Evolutionary conservation across 2,113 vertebrate species (phyloP).

Genomic region (Corythornis vintsioides): DNA sequence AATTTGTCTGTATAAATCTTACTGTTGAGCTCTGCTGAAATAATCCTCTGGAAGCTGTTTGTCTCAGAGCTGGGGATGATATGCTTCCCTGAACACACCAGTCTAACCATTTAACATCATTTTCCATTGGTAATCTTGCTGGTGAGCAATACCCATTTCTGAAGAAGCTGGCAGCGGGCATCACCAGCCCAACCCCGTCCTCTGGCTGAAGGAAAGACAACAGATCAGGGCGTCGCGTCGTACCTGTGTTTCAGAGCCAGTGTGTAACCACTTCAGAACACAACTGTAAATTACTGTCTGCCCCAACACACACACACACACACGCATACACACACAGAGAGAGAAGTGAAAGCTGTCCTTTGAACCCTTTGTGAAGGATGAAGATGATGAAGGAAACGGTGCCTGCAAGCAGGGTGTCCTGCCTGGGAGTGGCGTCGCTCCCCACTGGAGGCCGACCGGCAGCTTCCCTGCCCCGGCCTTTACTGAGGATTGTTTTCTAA

Average conservation of each 20-base stretch:
- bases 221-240: neutral
- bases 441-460: neutral
- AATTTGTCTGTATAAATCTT: neutral
- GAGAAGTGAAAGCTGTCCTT: constrained; percentile 44
- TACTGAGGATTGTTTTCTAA: constrained; percentile 56
- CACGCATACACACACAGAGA: neutral
- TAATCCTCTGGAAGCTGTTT: neutral
- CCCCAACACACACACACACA: neutral
- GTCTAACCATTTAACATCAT: fast-evolving
- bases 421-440: neutral
- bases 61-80: neutral
- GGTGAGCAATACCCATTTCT: neutral
- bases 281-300: neutral
- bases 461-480: neutral
- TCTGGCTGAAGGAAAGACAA: fast-evolving
- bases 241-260: neutral
- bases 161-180: fast-evolving
- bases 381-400: constrained; percentile 69
- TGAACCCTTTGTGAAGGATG: constrained; percentile 70
- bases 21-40: neutral
- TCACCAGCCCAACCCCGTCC: neutral
- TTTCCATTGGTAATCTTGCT: neutral
- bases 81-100: neutral
- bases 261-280: constrained; percentile 9
- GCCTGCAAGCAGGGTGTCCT: constrained; percentile 22